Base-by-base conservation (phyloP, 2,888 invertebrate species). In the Drosophila suboccidentalis region DNA sequence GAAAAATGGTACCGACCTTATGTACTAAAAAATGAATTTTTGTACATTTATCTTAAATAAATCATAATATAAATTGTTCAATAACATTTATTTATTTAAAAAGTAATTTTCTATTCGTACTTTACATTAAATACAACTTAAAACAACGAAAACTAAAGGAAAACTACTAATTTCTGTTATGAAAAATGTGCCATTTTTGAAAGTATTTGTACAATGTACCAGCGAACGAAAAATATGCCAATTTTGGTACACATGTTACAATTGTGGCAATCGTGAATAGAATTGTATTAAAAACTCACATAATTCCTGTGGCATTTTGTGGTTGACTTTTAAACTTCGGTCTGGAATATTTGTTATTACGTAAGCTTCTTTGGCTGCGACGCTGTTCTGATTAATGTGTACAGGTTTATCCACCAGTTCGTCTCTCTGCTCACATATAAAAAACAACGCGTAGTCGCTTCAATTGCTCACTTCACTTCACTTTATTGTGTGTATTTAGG, bases 221-320 rank as follows among this genome's bases (percentile, higher is more conserved):
- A 36, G n/a, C 36, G 4, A 13, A 1, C 1, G 11, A 5, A 13
- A 36, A 36, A 36, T 4, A 4, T 29, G 13, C 34, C 13, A 36
- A 2, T 13, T 36, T 13, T n/a, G n/a, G n/a, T 38, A 38, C 8
- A 29, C 29, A 29, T 29, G 8, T 8, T 8, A 6, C n/a, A 38
- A 38, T 6, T 38, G 13, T 13, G n/a, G 2, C 6, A n/a, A n/a
- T 5, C 6, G 38, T 6, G 38, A 38, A 38, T 38, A 8, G 6
- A 38, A 38, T n/a, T n/a, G 5, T 4, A 26, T 8, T 4, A 26
- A 22, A 15, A 22, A 72, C 82, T 89, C 57, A 85, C 85, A 11
- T 39, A 69, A 58, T 71, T 80, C 55, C n/a, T 71, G 46, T 8
- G 86, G n/a, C 84, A 84, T 85, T 53, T 68, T 62, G 34, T n/a